Evolutionary conservation across 2,888 invertebrate genomes (phyloP).

Genomic region (Lepidochitona cinerea): DNA sequence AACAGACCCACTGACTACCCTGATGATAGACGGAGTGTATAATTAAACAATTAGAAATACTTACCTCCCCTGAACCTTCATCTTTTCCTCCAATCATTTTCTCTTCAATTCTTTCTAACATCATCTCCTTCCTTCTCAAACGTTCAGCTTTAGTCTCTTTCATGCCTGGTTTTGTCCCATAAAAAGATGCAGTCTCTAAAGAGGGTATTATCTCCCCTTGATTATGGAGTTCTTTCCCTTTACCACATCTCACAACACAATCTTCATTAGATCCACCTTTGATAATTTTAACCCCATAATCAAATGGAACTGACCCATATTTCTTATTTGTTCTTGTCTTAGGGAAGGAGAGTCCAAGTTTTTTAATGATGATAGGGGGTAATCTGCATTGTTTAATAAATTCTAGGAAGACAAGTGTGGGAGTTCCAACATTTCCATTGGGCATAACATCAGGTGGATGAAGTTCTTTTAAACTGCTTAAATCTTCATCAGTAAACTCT

Average conservation of each 20-base stretch:
- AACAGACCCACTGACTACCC: too few relatives aligned
- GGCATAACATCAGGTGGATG: conserved; percentile 71
- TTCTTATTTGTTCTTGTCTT: conserved; percentile 63
- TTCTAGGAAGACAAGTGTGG: conserved; percentile 71
- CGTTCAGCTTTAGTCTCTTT: background rate
- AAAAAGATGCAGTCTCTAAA: too few relatives aligned
- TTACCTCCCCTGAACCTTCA: conserved; percentile 44
- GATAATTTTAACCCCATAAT: conserved; percentile 57
- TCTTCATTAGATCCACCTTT: background rate
- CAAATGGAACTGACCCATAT: conserved; percentile 72
- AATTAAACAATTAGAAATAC: too few relatives aligned
- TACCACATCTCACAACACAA: conserved; percentile 14
- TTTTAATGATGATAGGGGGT: conserved; percentile 71
- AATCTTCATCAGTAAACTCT: conserved; percentile 54
- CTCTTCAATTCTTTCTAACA: conserved; percentile 51
- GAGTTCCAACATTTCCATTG: conserved; percentile 75
- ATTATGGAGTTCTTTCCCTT: conserved; percentile 17
- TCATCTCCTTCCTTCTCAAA: conserved; percentile 25
- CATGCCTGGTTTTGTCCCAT: background rate
- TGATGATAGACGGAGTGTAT: too few relatives aligned
- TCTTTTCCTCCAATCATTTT: conserved; percentile 45
- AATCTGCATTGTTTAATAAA: conserved; percentile 72
- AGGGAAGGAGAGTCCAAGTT: conserved; percentile 70
- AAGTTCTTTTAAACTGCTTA: conserved; percentile 60
- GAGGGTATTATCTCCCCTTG: background rate